phyloP scores from a whole-genome alignment of 37 sponge, comb jelly and placozoan species.

The Crambe crambe region DNA sequence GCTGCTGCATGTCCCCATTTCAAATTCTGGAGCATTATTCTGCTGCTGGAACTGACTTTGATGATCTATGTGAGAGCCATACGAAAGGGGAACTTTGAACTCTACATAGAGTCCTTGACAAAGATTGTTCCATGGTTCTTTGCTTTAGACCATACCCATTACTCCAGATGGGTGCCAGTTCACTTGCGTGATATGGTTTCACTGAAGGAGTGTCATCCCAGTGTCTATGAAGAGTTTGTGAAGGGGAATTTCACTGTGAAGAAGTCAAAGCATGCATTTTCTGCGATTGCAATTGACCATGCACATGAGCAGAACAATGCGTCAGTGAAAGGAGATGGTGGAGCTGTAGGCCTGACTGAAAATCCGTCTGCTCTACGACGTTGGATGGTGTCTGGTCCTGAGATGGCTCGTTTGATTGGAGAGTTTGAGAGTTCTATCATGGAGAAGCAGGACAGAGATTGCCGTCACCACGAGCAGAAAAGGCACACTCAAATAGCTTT shows the following conservation, averaged over 20 bases:
- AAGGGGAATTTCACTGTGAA: conserved; percentile 27
- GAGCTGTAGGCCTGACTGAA: conserved; percentile 43
- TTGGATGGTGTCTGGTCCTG: conserved; percentile 54
- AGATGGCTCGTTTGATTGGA: conserved; percentile 12
- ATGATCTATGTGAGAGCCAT: too few relatives aligned
- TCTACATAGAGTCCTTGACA: conserved; percentile 28
- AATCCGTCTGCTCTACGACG: conserved; percentile 36
- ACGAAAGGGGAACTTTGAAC: conserved; percentile 11
- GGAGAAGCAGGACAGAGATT: conserved; percentile 1
- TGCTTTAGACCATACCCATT: too few relatives aligned
- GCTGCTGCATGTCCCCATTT: too few relatives aligned
- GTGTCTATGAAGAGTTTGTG: background rate
- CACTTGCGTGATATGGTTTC: too few relatives aligned
- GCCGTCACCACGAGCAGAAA: conserved; percentile 41
- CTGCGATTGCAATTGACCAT: conserved; percentile 43
- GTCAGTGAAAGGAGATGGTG: conserved; percentile 40
- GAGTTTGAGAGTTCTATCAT: conserved; percentile 17
- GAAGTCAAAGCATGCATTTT: conserved; percentile 28
- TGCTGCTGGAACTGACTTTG: too few relatives aligned
- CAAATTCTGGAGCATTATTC: too few relatives aligned
- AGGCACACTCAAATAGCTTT: conserved; percentile 18
- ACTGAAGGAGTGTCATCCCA: conserved; percentile 24
- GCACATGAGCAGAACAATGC: too few relatives aligned
- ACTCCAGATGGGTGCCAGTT: too few relatives aligned
- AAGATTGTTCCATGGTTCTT: conserved; percentile 35